Evolutionary conservation across 2,888 invertebrate genomes (phyloP).

Genomic region (Drosophila tripunctata): DNA sequence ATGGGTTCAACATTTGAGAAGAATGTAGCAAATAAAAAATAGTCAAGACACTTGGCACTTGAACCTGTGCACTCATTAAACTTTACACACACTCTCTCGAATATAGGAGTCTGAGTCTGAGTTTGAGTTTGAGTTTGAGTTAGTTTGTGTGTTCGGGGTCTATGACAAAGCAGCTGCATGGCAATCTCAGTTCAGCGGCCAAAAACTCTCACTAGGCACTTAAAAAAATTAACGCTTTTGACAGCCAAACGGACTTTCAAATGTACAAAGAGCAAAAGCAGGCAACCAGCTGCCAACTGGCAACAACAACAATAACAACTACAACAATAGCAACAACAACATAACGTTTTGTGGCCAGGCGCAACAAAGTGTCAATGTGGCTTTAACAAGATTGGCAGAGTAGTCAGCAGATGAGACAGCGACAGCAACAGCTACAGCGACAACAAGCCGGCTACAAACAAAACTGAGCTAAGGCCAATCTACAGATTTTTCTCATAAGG

Average conservation of each 20-base stretch:
- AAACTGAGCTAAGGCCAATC: slow-evolving; percentile 30
- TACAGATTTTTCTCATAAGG: slow-evolving; percentile 77
- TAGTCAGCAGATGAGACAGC: slow-evolving; percentile 44
- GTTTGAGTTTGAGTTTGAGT: no score
- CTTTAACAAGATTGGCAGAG: slow-evolving; percentile 75
- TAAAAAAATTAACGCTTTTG: slow-evolving; percentile 81
- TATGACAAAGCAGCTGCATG: slow-evolving; percentile 48
- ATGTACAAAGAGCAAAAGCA: slow-evolving; percentile 58
- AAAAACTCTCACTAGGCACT: slow-evolving; percentile 79
- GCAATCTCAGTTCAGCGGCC: slow-evolving; percentile 39
- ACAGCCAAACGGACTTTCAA: slow-evolving; percentile 80
- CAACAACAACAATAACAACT: slow-evolving; percentile 20
- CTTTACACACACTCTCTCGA: background rate
- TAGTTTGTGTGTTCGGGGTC: slow-evolving; percentile 37
- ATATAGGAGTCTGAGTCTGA: slow-evolving; percentile 13
- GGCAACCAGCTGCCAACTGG: slow-evolving; percentile 19
- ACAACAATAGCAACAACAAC: slow-evolving; percentile 1
- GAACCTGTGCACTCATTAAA: slow-evolving; percentile 75
- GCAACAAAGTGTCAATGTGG: slow-evolving; percentile 78
- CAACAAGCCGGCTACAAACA: slow-evolving; percentile 16
- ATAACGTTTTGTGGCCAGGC: slow-evolving; percentile 54
- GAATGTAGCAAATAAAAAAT: slow-evolving; percentile 75
- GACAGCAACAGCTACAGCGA: slow-evolving; percentile 9
- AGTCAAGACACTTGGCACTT: slow-evolving; percentile 73
- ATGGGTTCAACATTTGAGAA: slow-evolving; percentile 66